Percentiles rank a stretch among this genome's conserved stretches.
Evolutionary conservation across 2,797 vertebrate genomes (phyloP).

Genomic region (Paedocypris micromegethes): DNA sequence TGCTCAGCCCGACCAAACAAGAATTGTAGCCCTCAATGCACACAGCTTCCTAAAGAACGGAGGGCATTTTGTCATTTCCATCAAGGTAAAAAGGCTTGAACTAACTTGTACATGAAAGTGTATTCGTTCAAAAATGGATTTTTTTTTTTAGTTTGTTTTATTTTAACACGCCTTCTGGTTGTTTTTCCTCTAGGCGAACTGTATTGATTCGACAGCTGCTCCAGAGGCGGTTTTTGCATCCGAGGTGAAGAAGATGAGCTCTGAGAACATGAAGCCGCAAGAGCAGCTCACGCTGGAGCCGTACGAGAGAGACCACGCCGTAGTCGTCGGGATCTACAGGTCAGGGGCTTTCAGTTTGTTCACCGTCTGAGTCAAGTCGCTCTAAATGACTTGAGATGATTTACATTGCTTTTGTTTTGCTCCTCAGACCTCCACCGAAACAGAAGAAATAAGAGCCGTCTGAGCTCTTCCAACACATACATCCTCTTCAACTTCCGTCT

Average conservation of each 20-base stretch:
- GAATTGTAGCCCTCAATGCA: slow-evolving; percentile 89
- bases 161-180: no score
- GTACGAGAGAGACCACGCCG: slow-evolving; percentile 86
- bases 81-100: slow-evolving; percentile 71
- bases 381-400: not conserved
- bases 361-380: not conserved
- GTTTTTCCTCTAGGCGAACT: slow-evolving; percentile 76
- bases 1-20: slow-evolving; percentile 90
- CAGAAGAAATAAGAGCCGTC: slow-evolving; percentile 70
- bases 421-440: slow-evolving; percentile 74
- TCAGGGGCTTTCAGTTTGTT: slow-evolving; percentile 43
- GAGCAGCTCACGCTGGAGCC: slow-evolving; percentile 90
- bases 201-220: slow-evolving; percentile 87
- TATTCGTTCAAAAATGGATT: not conserved
- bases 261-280: slow-evolving; percentile 92
- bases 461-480: not conserved
- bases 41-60: slow-evolving; percentile 90
- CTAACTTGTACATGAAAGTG: not conserved
- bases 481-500: slow-evolving; percentile 13
- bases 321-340: slow-evolving; percentile 91
- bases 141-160: not conserved
- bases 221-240: slow-evolving; percentile 87
- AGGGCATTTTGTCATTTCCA: slow-evolving; percentile 91
- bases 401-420: not conserved
- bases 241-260: slow-evolving; percentile 88